phyloP scores from a whole-genome alignment of 1,140 invertebrate genomes.

The Drosophila yakuba region DNA sequence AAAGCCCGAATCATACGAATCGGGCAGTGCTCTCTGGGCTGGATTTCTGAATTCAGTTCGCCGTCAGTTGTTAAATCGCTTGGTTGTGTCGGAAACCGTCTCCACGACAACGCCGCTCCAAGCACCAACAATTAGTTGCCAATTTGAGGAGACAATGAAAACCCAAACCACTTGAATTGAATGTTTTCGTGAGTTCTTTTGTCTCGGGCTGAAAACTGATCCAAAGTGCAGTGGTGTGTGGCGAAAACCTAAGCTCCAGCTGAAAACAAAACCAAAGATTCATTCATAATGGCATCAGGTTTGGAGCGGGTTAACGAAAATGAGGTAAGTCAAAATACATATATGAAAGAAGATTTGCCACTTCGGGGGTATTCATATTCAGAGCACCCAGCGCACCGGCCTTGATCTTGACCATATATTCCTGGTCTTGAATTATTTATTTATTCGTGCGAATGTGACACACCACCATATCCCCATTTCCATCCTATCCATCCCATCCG shows the following conservation, averaged over 20 bases:
- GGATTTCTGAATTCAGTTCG: slow-evolving; percentile 54
- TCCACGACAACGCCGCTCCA: slow-evolving; percentile 57
- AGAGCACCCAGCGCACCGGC: slow-evolving; percentile 13
- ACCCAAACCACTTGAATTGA: slow-evolving; percentile 8
- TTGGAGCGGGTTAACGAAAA: slow-evolving; percentile 42
- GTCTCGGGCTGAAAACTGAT: not conserved
- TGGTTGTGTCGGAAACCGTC: slow-evolving; percentile 67
- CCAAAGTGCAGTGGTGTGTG: slow-evolving; percentile 43
- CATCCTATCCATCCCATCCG: slow-evolving; percentile 1
- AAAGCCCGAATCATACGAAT: slow-evolving; percentile 11
- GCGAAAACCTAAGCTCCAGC: slow-evolving; percentile 30
- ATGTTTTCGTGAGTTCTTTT: slow-evolving; percentile 29
- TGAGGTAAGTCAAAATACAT: slow-evolving; percentile 35
- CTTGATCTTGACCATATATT: slow-evolving; percentile 45
- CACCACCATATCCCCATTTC: slow-evolving; percentile 26
- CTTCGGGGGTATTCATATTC: slow-evolving; percentile 5
- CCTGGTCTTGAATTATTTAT: slow-evolving; percentile 44
- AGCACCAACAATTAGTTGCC: slow-evolving; percentile 30
- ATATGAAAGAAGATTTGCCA: slow-evolving; percentile 1
- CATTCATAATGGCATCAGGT: slow-evolving; percentile 37
- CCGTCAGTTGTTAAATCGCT: slow-evolving; percentile 74
- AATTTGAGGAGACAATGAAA: slow-evolving; percentile 41
- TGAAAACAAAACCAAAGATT: slow-evolving; percentile 18
- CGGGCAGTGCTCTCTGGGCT: slow-evolving; percentile 17
- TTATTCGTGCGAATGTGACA: slow-evolving; percentile 11